These are phyloP conservation scores for Mormyrus hasselquistii DNA, from an alignment of 2,797 vertebrate genomes.

Conservation along the genomic window DNA sequence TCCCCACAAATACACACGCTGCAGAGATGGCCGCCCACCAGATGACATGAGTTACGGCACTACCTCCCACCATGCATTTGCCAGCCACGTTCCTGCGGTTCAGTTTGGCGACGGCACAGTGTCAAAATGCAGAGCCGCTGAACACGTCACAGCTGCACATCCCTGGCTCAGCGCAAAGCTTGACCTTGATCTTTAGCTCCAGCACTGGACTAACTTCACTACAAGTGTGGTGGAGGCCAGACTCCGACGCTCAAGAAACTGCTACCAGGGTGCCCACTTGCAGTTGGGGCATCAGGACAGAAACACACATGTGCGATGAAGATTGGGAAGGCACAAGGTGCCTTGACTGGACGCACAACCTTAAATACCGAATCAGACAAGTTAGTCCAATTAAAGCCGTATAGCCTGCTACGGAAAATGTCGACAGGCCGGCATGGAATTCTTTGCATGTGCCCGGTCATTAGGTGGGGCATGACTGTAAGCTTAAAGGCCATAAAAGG, in stretches of 20 bases:
- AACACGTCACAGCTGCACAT: constrained; percentile 51
- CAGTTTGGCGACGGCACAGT: constrained; percentile 62
- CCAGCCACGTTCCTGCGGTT: constrained; percentile 52
- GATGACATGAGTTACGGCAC: constrained; percentile 49
- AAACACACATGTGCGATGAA: neutral
- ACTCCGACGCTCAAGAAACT: neutral
- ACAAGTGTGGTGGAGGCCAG: neutral
- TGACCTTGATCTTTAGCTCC: constrained; percentile 55
- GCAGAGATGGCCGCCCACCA: neutral
- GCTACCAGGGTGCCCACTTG: neutral
- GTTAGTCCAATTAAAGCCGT: neutral
- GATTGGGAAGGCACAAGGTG: neutral
- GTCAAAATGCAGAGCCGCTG: constrained; percentile 30
- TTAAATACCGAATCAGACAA: neutral
- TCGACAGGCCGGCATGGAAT: neutral
- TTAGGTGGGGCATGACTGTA: neutral
- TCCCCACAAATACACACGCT: constrained; percentile 12
- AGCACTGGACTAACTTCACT: neutral
- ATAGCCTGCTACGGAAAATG: neutral
- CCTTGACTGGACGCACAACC: neutral
- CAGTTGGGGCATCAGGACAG: neutral
- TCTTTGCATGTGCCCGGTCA: neutral
- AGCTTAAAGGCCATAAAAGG: constrained; percentile 1
- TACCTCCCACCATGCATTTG: constrained; percentile 45
- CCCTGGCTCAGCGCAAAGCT: constrained; percentile 30